phyloP scores from a whole-genome alignment of 2,113 vertebrate genomes.

The Sphaerodactylus townsendi region DNA sequence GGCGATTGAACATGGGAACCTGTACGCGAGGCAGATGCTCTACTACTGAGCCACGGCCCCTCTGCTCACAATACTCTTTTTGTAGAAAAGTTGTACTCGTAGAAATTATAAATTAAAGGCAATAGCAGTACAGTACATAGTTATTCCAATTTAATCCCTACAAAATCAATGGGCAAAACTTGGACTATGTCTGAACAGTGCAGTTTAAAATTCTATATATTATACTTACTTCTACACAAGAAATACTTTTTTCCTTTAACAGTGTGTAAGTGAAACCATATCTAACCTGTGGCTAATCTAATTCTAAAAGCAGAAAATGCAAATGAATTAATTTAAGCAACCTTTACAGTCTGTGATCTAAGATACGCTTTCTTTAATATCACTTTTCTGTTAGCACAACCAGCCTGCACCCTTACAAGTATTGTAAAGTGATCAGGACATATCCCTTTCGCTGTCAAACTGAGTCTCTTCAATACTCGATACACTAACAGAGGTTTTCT shows the following conservation, averaged over 20 bases:
- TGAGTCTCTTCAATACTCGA: constrained; percentile 22
- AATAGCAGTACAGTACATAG: too few relatives aligned
- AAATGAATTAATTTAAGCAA: constrained; percentile 19
- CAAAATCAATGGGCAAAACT: too few relatives aligned
- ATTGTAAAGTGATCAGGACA: constrained; percentile 26
- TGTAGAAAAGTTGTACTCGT: neutral
- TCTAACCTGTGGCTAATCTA: constrained; percentile 19
- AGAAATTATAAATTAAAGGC: constrained; percentile 37
- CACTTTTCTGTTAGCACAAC: constrained; percentile 7
- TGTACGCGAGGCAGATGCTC: too few relatives aligned
- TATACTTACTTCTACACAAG: constrained; percentile 11
- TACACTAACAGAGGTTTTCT: constrained; percentile 32
- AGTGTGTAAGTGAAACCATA: neutral
- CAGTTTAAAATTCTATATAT: constrained; percentile 7
- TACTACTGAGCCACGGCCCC: too few relatives aligned
- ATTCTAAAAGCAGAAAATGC: neutral
- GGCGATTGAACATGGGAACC: too few relatives aligned
- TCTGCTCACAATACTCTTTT: neutral
- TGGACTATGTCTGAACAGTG: neutral
- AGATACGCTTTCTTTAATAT: constrained; percentile 18
- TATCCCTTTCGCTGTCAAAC: constrained; percentile 46
- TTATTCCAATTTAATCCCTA: too few relatives aligned
- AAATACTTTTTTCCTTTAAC: constrained; percentile 23
- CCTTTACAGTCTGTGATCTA: constrained; percentile 28
- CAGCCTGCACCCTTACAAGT: neutral